Evolutionary conservation across 2,113 vertebrate species (phyloP), one percentile per base, ranked within the genome.

Genomic region (Melanerpes formicivorus): DNA sequence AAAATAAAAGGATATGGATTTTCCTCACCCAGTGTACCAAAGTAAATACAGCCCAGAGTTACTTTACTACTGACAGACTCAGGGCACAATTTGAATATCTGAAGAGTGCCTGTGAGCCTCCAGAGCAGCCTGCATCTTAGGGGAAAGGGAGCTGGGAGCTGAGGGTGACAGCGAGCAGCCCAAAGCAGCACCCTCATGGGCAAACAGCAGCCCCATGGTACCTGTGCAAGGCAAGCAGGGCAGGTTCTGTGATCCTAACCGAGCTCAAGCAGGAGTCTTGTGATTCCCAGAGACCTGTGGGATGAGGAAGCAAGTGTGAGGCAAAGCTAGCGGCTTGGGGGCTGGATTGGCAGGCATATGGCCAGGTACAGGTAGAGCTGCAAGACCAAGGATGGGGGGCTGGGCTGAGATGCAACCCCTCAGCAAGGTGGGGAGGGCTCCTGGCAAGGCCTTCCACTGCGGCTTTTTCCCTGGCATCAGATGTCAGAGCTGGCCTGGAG

Each of bases 121-220:
- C 18, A 32, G 54, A 80, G 25, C 29, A 37, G 34, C 16, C 11
- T 72, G 63, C 27, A 72, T 69, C 27, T 5, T 0, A 58, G 18
- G 21, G 6, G 15, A 79, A 85, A n/a, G 40, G 30, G 18, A 66
- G 10, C 12, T 3, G 6, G 30, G 40, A 78, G 30, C 26, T 22
- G 54, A 30, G 13, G n/a, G 13, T 9, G 23, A 50, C 23, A 34
- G 58, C 46, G 46, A 54, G 23, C 52, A 88, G 66, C 32, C 44
- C 30, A 27, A 40, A 81, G 46, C 50, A 88, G 16, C 50, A 48
- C 16, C 64, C 26, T 55, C 6, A 9, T 6, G 21, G 42, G n/a
- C n/a, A 23, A 0, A 2, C 34, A 18, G 27, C 25, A 69, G 59
- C 60, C 42, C 11, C 42, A 14, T 0, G 0, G 42, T 13, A 50